These are phyloP conservation scores for Propithecus coquereli DNA, from an alignment of 2,113 vertebrate genomes.

Conservation along the genomic window DNA sequence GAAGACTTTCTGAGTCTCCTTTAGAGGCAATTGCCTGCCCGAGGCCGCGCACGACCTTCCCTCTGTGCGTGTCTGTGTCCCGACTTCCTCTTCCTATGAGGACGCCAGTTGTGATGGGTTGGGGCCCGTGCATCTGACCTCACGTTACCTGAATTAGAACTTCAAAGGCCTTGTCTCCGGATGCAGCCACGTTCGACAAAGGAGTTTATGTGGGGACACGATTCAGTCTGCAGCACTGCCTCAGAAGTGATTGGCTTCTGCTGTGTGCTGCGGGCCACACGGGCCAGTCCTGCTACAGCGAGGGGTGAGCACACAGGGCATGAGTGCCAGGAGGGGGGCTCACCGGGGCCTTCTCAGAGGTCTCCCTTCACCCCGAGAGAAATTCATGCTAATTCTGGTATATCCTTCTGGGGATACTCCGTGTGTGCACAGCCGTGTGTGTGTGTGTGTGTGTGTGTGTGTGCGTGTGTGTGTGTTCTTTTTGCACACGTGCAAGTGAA, in stretches of 20 bases:
- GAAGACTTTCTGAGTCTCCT: background rate
- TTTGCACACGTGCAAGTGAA: background rate
- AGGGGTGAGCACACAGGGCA: too few species aligned
- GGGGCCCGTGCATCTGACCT: background rate
- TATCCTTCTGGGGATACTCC: background rate
- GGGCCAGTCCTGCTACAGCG: accelerated
- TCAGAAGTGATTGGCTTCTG: background rate
- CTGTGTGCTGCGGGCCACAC: background rate
- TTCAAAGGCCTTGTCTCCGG: background rate
- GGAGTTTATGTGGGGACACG: background rate
- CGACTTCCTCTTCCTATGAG: background rate
- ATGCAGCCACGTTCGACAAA: background rate
- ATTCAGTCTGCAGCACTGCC: accelerated
- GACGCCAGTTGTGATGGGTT: background rate
- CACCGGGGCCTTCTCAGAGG: background rate
- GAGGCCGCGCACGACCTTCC: background rate
- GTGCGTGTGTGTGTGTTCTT: too few species aligned
- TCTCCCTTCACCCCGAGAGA: background rate
- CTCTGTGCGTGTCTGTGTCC: background rate
- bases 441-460: too few species aligned
- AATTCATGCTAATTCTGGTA: background rate
- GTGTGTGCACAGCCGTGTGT: accelerated
- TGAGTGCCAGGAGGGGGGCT: accelerated
- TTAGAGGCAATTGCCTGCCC: background rate
- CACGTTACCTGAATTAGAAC: background rate